phyloP scores from a whole-genome alignment of 2,888 invertebrate genomes.

The Pedicia rivosa region DNA sequence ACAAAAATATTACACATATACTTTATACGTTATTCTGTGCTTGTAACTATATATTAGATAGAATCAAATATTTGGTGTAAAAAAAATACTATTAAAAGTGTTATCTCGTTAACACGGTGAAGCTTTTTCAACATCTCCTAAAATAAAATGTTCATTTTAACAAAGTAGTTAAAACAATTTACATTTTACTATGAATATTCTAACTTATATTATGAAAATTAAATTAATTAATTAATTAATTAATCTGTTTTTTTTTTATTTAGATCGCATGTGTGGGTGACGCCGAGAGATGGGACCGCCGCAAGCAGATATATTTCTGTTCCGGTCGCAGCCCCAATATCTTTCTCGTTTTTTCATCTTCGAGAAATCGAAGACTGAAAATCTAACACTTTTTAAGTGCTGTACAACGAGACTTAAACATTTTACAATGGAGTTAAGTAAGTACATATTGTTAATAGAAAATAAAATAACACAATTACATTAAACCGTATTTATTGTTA shows the following conservation, averaged over 20 bases:
- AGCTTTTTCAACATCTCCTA: too few species aligned
- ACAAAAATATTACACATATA: too few species aligned
- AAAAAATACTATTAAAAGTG: too few species aligned
- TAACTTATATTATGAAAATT: too few species aligned
- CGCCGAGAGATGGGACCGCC: constrained; percentile 19
- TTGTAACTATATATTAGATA: too few species aligned
- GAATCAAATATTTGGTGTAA: too few species aligned
- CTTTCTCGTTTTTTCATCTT: constrained; percentile 15
- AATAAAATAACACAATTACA: constrained; percentile 4
- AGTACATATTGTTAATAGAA: constrained; percentile 1
- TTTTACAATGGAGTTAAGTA: constrained; percentile 10
- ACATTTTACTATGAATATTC: too few species aligned
- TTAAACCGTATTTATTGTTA: background rate
- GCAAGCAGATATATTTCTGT: constrained; percentile 16
- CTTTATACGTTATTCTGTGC: too few species aligned
- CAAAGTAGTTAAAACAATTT: too few species aligned
- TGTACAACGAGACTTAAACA: constrained; percentile 11
- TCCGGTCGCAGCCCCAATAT: constrained; percentile 18
- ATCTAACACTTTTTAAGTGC: constrained; percentile 8
- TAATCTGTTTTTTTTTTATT: constrained; percentile 10
- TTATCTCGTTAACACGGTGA: too few species aligned
- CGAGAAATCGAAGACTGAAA: constrained; percentile 14
- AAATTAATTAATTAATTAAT: too few species aligned
- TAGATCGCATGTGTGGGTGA: constrained; percentile 19
- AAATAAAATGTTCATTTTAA: too few species aligned